A percentile compares a stretch with the other conserved stretches of the same genome.
phyloP scores from a whole-genome alignment of 2,888 invertebrate genomes.

The Polyommatus icarus region DNA sequence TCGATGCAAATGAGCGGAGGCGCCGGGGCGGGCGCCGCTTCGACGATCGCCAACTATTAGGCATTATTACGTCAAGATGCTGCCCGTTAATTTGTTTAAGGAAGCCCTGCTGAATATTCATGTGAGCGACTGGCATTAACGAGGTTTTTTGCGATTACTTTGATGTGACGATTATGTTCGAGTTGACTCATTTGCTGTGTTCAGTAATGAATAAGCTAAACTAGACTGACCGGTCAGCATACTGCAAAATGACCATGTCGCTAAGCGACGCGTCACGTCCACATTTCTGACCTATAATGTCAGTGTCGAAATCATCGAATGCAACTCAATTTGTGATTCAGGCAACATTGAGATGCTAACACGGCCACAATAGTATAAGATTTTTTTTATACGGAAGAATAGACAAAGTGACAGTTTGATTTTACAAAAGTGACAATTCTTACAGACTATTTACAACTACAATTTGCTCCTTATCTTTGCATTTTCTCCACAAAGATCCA shows the following conservation, averaged over 20 bases:
- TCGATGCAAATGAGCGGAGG: slow-evolving; percentile 67
- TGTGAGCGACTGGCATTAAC: slow-evolving; percentile 24
- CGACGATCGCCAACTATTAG: slow-evolving; percentile 56
- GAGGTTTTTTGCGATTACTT: slow-evolving; percentile 8
- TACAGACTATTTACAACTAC: too few relatives aligned
- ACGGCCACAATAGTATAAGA: too few relatives aligned
- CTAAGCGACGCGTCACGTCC: too few relatives aligned
- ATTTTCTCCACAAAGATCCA: too few relatives aligned
- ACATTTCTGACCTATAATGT: too few relatives aligned
- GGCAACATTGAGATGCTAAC: too few relatives aligned
- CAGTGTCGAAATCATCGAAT: too few relatives aligned
- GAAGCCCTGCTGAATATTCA: slow-evolving; percentile 32
- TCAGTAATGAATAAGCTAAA: background rate
- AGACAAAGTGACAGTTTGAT: too few relatives aligned
- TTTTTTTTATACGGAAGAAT: too few relatives aligned
- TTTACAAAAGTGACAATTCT: too few relatives aligned
- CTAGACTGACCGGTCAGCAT: background rate
- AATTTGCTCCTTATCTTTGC: too few relatives aligned
- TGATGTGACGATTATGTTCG: background rate
- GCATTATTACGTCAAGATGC: slow-evolving; percentile 42
- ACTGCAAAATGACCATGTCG: background rate
- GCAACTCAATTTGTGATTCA: too few relatives aligned
- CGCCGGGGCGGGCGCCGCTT: slow-evolving; percentile 55
- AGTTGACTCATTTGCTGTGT: background rate
- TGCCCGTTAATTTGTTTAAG: slow-evolving; percentile 42